These are phyloP conservation scores for Theretra japonica DNA, from an alignment of 2,888 invertebrate species.

Conservation along the genomic window DNA sequence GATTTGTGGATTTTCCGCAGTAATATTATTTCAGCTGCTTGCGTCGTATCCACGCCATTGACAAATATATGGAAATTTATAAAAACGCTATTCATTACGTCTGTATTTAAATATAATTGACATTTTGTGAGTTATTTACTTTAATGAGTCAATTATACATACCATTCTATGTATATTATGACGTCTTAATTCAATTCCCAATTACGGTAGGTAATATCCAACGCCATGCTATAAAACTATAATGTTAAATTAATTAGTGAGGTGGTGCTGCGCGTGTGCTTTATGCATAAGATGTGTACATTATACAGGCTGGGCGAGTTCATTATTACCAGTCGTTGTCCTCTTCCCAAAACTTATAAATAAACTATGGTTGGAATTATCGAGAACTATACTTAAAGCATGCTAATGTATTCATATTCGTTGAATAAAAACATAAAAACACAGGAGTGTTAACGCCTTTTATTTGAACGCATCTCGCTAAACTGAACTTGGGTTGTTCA, in stretches of 20 bases:
- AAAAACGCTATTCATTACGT: conserved; percentile 1
- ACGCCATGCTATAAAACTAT: background rate
- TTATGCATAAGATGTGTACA: background rate
- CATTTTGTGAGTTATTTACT: background rate
- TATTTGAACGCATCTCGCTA: conserved; percentile 7
- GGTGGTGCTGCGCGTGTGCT: background rate
- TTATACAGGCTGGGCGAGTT: conserved; percentile 21
- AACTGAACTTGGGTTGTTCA: background rate
- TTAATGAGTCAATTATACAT: background rate
- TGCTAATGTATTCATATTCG: conserved; percentile 22
- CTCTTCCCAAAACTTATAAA: conserved; percentile 23
- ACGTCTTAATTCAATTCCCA: background rate
- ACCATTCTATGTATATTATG: no score
- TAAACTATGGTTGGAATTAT: conserved; percentile 24
- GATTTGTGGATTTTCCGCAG: conserved; percentile 27
- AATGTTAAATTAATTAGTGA: background rate
- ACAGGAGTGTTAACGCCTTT: conserved; percentile 25
- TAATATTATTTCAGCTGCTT: conserved; percentile 23
- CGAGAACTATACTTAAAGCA: conserved; percentile 15
- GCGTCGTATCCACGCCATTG: background rate
- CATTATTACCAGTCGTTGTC: conserved; percentile 21
- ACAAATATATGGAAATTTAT: background rate
- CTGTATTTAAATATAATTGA: background rate
- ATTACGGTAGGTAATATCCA: background rate
- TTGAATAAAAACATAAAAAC: conserved; percentile 24